Evolutionary conservation across 2,888 invertebrate species (phyloP).

Genomic region (Agrochola lota): DNA sequence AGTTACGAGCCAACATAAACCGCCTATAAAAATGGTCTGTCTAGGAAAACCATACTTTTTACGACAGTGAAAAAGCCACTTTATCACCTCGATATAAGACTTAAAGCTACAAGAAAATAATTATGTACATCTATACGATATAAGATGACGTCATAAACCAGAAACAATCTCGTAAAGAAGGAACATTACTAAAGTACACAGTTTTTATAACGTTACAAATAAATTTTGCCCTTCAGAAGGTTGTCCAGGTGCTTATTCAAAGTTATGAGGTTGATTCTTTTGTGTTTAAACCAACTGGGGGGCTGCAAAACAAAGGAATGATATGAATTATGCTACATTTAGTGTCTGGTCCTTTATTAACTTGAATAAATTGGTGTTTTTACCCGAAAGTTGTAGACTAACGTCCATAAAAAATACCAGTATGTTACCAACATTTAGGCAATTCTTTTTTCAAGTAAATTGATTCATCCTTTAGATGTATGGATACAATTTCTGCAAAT

Average conservation of each 20-base stretch:
- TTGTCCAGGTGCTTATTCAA: conserved; percentile 35
- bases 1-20: conserved; percentile 79
- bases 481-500: too few relatives aligned
- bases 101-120: conserved; percentile 55
- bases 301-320: conserved; percentile 5
- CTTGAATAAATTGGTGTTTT: conserved; percentile 11
- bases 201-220: conserved; percentile 64
- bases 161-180: conserved; percentile 75
- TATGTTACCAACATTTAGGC: background rate
- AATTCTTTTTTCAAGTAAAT: background rate
- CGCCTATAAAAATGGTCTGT: conserved; percentile 71
- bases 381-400: background rate
- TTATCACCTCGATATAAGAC: conserved; percentile 64
- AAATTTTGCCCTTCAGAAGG: conserved; percentile 55
- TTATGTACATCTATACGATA: conserved; percentile 51
- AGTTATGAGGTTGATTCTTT: conserved; percentile 18
- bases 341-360: background rate
- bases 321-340: conserved; percentile 18
- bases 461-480: background rate
- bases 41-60: conserved; percentile 63
- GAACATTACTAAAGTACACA: conserved; percentile 55
- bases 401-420: background rate
- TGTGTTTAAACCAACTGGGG: conserved; percentile 2
- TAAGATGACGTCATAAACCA: conserved; percentile 69
- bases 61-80: conserved; percentile 61